Evolutionary conservation across 1,140 invertebrate species (phyloP).

Genomic region (Micrasema longulum): DNA sequence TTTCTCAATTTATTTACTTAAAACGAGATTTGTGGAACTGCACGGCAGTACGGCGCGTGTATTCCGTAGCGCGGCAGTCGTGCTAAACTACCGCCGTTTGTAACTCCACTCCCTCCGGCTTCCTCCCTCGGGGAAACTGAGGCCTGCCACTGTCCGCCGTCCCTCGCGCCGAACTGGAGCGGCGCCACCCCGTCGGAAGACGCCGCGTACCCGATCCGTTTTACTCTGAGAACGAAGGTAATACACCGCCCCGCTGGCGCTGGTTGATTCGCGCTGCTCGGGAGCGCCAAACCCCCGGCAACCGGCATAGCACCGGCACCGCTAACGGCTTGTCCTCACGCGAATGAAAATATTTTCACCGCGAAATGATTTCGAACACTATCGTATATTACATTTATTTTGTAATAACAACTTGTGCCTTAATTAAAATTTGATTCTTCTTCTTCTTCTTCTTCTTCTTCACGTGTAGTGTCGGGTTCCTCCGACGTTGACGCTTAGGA

Average conservation of each 20-base stretch:
- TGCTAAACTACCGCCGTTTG: no score
- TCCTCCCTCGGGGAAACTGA: neutral
- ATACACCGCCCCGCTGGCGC: neutral
- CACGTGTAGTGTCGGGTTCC: no score
- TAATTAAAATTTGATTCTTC: no score
- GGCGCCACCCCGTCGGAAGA: slow-evolving; percentile 1
- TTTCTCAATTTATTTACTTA: no score
- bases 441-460: no score
- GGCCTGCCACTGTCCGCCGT: neutral
- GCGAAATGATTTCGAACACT: slow-evolving; percentile 5
- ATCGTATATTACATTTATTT: neutral
- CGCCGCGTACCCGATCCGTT: no score
- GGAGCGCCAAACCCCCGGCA: slow-evolving; percentile 1
- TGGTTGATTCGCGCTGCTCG: neutral
- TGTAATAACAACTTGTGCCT: neutral
- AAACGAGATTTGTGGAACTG: no score
- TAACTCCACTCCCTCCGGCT: neutral
- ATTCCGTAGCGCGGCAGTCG: no score
- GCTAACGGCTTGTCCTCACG: slow-evolving; percentile 20
- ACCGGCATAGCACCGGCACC: neutral
- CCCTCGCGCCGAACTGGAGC: neutral
- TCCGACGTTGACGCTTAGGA: no score
- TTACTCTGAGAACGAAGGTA: neutral
- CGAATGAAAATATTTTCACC: slow-evolving; percentile 36
- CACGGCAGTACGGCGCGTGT: no score